Evolutionary conservation across 1,140 invertebrate genomes (phyloP).

Genomic region (Paralvinella palmiformis): DNA sequence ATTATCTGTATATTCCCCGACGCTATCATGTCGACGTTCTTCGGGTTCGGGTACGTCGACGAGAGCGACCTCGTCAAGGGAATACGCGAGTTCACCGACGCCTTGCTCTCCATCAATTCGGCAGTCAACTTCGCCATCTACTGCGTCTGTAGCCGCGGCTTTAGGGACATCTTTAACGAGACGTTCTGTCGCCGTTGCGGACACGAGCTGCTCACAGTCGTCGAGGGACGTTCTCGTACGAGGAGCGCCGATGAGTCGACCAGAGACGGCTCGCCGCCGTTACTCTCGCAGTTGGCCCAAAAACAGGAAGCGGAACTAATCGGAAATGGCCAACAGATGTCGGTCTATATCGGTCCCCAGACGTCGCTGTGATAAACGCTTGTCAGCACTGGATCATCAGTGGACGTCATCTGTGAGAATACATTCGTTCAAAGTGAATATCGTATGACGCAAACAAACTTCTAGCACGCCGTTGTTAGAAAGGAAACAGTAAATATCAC

Average conservation of each 20-base stretch:
- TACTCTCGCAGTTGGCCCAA: background rate
- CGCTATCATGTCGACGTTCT: constrained; percentile 55
- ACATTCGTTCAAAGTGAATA: too few relatives aligned
- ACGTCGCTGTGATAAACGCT: background rate
- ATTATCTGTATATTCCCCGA: constrained; percentile 69
- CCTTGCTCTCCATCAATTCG: constrained; percentile 66
- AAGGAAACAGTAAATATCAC: too few relatives aligned
- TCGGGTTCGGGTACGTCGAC: constrained; percentile 44
- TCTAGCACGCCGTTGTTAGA: too few relatives aligned
- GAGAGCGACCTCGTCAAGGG: constrained; percentile 37
- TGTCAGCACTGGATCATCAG: too few relatives aligned
- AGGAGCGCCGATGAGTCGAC: background rate
- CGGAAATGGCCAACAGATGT: background rate
- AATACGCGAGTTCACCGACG: constrained; percentile 68
- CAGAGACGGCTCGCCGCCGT: background rate
- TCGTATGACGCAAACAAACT: too few relatives aligned
- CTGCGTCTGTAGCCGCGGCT: constrained; percentile 68
- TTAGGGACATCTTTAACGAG: constrained; percentile 50
- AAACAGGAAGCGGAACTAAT: too few relatives aligned
- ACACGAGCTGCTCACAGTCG: background rate
- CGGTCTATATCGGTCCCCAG: background rate
- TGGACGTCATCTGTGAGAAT: too few relatives aligned
- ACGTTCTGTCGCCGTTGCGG: constrained; percentile 25
- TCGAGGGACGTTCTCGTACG: background rate
- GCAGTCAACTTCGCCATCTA: constrained; percentile 69